Percentiles rank a stretch among this genome's conserved stretches.
Conservation (phyloP, 2,113 vertebrate species). For the Laticauda laticaudata region DNA sequence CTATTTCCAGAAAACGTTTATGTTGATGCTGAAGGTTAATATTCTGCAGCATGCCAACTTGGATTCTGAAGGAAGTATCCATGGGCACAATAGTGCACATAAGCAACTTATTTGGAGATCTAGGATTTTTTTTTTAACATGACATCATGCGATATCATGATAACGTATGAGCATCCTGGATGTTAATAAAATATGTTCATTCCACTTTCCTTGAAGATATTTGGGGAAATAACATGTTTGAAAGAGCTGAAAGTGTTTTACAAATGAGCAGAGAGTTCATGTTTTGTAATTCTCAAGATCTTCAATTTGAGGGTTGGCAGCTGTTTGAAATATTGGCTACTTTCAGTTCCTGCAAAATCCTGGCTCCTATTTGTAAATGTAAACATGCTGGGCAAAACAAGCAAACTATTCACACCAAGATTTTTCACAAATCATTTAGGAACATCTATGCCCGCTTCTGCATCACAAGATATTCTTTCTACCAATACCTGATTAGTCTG, state of each 20-base stretch:
- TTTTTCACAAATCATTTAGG: background rate
- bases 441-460: background rate
- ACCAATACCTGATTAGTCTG: background rate
- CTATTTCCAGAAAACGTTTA: background rate
- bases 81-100: background rate
- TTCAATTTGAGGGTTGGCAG: background rate
- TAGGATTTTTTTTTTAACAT: background rate
- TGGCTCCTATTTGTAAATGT: background rate
- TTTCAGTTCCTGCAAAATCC: background rate
- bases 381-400: background rate
- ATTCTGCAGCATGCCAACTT: background rate
- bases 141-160: background rate
- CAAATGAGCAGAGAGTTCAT: background rate
- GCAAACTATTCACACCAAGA: rapidly evolving
- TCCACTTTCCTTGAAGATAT: slow-evolving; percentile 10
- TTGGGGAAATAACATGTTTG: slow-evolving; percentile 9
- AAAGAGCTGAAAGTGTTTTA: slow-evolving; percentile 4
- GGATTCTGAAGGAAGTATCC: background rate
- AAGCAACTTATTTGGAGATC: background rate
- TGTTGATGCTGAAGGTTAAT: background rate
- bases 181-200: background rate
- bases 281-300: background rate
- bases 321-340: background rate
- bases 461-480: background rate
- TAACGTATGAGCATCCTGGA: background rate